Percentiles rank a stretch among this genome's conserved stretches.
These are phyloP conservation scores for Trinectes maculatus DNA, from an alignment of 2,113 vertebrate species.

Conservation along the genomic window DNA sequence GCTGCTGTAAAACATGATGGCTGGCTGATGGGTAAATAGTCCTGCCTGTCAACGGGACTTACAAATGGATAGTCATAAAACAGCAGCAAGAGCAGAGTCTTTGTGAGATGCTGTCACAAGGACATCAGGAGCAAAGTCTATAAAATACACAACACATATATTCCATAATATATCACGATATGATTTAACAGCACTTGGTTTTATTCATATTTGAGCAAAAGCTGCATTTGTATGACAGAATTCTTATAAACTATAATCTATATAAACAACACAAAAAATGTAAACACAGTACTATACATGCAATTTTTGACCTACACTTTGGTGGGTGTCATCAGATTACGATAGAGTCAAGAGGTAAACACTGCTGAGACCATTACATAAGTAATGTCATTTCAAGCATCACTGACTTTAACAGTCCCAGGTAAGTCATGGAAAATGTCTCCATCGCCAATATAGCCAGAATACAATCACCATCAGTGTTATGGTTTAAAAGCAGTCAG, in stretches of 20 bases:
- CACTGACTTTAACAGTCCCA: conserved; percentile 48
- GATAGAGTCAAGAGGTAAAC: conserved; percentile 16
- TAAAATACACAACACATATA: neutral
- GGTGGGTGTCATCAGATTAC: conserved; percentile 1
- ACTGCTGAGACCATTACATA: conserved; percentile 37
- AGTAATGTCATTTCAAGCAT: conserved; percentile 40
- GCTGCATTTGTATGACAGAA: neutral
- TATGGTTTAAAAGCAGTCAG: conserved; percentile 29
- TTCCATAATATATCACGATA: neutral
- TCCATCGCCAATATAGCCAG: conserved; percentile 7
- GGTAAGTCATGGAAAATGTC: conserved; percentile 27
- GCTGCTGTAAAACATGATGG: conserved; percentile 45
- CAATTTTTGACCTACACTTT: neutral
- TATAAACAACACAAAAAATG: too few relatives aligned
- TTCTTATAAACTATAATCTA: too few relatives aligned
- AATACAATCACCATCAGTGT: conserved; percentile 17
- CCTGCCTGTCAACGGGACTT: conserved; percentile 18
- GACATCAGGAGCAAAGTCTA: neutral
- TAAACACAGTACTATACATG: neutral
- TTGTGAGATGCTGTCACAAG: neutral
- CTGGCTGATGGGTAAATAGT: conserved; percentile 47
- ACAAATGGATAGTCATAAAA: conserved; percentile 14
- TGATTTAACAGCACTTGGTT: neutral
- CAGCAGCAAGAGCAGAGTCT: neutral
- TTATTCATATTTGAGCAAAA: neutral